phyloP scores from a whole-genome alignment of 2,888 invertebrate genomes.

The Venustoraphidia nigricollis region DNA sequence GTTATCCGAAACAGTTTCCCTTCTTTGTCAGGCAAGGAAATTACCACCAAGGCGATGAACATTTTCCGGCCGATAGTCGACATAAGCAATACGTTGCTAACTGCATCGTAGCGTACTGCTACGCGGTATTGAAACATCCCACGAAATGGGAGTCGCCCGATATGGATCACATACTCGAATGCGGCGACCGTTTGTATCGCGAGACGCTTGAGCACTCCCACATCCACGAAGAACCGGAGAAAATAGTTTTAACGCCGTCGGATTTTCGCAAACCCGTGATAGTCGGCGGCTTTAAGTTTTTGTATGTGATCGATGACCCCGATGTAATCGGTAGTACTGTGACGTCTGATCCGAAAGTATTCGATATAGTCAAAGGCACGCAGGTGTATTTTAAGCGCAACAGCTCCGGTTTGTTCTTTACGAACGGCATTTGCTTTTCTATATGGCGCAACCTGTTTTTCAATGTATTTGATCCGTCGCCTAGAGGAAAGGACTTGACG shows the following conservation, averaged over 20 bases:
- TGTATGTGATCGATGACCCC: slow-evolving; percentile 23
- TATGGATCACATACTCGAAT: slow-evolving; percentile 39
- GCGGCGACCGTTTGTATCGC: slow-evolving; percentile 33
- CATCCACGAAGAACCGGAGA: slow-evolving; percentile 21
- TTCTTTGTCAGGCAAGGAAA: slow-evolving; percentile 23
- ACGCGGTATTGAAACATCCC: slow-evolving; percentile 39
- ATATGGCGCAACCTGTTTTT: slow-evolving; percentile 43
- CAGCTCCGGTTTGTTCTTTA: slow-evolving; percentile 32
- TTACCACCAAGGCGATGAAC: slow-evolving; percentile 23
- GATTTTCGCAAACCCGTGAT: slow-evolving; percentile 19
- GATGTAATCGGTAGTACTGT: slow-evolving; percentile 23
- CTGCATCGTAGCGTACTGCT: slow-evolving; percentile 41
- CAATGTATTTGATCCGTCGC: slow-evolving; percentile 48
- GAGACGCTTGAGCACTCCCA: slow-evolving; percentile 20
- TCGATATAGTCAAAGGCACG: slow-evolving; percentile 34
- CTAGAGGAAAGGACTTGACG: slow-evolving; percentile 34
- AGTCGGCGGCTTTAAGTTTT: slow-evolving; percentile 29
- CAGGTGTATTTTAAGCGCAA: slow-evolving; percentile 37
- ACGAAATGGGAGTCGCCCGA: slow-evolving; percentile 43
- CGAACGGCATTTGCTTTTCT: slow-evolving; percentile 28
- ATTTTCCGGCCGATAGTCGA: slow-evolving; percentile 17
- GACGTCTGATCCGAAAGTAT: slow-evolving; percentile 23
- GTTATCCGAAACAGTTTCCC: slow-evolving; percentile 21
- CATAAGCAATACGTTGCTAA: slow-evolving; percentile 37
- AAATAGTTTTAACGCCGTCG: slow-evolving; percentile 32